These are phyloP conservation scores for Daktulosphaira vitifoliae DNA, from an alignment of 1,140 invertebrate species.

Conservation along the genomic window DNA sequence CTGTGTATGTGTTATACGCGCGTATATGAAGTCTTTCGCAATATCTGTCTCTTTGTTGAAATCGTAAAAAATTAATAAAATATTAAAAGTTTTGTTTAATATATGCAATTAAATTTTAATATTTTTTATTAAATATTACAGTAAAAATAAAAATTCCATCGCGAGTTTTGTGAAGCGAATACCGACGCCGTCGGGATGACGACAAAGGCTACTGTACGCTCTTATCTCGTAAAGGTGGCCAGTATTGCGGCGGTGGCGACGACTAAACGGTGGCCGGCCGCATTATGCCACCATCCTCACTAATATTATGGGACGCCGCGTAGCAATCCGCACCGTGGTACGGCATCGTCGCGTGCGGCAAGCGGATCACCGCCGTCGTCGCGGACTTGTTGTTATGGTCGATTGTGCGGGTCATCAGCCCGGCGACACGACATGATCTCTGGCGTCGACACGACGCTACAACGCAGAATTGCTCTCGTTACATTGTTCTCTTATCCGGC, in stretches of 20 bases:
- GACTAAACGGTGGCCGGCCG: conserved; percentile 14
- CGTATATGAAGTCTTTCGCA: too few relatives aligned
- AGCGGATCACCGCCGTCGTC: conserved; percentile 21
- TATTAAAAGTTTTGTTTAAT: too few relatives aligned
- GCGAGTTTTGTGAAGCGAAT: too few relatives aligned
- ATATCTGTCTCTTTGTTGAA: too few relatives aligned
- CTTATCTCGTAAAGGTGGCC: not conserved
- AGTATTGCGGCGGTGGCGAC: not conserved
- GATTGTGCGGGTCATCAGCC: conserved; percentile 32
- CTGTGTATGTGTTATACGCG: too few relatives aligned
- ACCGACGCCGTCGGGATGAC: too few relatives aligned
- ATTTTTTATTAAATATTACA: too few relatives aligned
- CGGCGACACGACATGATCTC: conserved; percentile 31
- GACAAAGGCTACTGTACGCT: not conserved
- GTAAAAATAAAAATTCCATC: too few relatives aligned
- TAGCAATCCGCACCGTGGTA: conserved; percentile 10
- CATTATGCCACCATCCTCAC: conserved; percentile 14
- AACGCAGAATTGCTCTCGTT: conserved; percentile 18
- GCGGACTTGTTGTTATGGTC: conserved; percentile 29
- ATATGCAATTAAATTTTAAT: too few relatives aligned
- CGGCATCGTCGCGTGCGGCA: conserved; percentile 24
- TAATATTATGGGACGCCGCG: conserved; percentile 28
- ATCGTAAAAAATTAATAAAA: too few relatives aligned
- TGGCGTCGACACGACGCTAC: conserved; percentile 30
- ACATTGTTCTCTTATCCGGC: not conserved